Evolutionary conservation across 1,140 invertebrate species (phyloP).

Genomic region (Stenopsyche tienmushanensis): DNA sequence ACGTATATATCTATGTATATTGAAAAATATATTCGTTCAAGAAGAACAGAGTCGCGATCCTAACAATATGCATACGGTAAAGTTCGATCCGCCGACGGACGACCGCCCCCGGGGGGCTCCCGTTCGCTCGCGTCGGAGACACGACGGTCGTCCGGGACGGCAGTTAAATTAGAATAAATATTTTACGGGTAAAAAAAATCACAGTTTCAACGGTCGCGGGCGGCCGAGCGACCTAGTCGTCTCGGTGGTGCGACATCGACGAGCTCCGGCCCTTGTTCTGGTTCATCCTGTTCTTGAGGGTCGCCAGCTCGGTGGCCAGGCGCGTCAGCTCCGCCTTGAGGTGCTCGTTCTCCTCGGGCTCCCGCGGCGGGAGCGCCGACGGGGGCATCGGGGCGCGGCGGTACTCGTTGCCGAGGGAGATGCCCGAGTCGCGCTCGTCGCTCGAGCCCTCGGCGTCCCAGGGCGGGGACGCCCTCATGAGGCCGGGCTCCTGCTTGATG

Average conservation of each 20-base stretch:
- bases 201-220: conserved; percentile 29
- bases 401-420: conserved; percentile 68
- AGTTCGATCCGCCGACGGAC: neutral
- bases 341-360: conserved; percentile 67
- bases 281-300: conserved; percentile 70
- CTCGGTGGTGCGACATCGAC: conserved; percentile 16
- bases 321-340: conserved; percentile 83
- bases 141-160: too few species aligned
- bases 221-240: conserved; percentile 1
- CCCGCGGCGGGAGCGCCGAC: conserved; percentile 41
- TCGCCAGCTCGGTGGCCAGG: conserved; percentile 89
- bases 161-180: conserved; percentile 40
- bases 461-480: conserved; percentile 71
- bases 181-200: conserved; percentile 39
- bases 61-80: neutral
- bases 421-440: conserved; percentile 85
- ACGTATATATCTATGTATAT: neutral
- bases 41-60: too few species aligned
- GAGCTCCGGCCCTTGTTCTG: conserved; percentile 52
- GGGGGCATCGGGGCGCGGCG: conserved; percentile 46
- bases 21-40: too few species aligned
- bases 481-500: conserved; percentile 79
- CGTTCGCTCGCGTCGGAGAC: too few species aligned
- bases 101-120: too few species aligned
- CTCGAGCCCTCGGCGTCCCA: conserved; percentile 84